phyloP scores from a whole-genome alignment of 2,888 invertebrate species.

The Pyrocoelia pectoralis region DNA sequence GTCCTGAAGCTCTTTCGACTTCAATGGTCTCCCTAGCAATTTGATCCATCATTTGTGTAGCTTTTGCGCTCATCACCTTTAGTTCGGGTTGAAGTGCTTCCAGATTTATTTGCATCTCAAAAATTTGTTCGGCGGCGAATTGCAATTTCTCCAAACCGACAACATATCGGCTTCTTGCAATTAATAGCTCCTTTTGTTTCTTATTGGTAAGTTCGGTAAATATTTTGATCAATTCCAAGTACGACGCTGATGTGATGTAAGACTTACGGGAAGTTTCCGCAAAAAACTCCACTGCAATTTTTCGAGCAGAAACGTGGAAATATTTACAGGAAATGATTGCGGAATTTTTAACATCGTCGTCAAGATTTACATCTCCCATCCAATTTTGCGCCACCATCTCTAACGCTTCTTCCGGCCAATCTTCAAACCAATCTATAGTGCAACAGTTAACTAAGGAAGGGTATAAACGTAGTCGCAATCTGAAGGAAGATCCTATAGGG shows the following conservation, averaged over 20 bases:
- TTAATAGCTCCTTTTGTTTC: slow-evolving; percentile 77
- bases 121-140: slow-evolving; percentile 79
- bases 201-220: slow-evolving; percentile 75
- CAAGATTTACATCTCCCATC: slow-evolving; percentile 78
- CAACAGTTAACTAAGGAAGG: slow-evolving; percentile 89
- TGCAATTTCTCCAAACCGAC: slow-evolving; percentile 73
- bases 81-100: slow-evolving; percentile 78
- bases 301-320: slow-evolving; percentile 83
- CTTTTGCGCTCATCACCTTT: slow-evolving; percentile 74
- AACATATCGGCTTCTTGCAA: slow-evolving; percentile 73
- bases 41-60: slow-evolving; percentile 76
- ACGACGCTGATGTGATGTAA: slow-evolving; percentile 87
- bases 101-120: slow-evolving; percentile 78
- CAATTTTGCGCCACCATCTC: slow-evolving; percentile 82
- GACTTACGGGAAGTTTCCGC: slow-evolving; percentile 73
- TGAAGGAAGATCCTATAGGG: slow-evolving; percentile 84
- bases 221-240: slow-evolving; percentile 80
- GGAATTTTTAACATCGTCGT: slow-evolving; percentile 69
- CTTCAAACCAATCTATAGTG: slow-evolving; percentile 90
- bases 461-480: slow-evolving; percentile 77
- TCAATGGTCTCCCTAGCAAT: slow-evolving; percentile 79
- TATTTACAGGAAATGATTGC: slow-evolving; percentile 84
- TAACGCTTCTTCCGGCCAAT: slow-evolving; percentile 89
- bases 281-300: slow-evolving; percentile 70
- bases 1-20: slow-evolving; percentile 79